Conservation (phyloP, 2,888 invertebrate genomes). For the Sussaba pulchella region DNA sequence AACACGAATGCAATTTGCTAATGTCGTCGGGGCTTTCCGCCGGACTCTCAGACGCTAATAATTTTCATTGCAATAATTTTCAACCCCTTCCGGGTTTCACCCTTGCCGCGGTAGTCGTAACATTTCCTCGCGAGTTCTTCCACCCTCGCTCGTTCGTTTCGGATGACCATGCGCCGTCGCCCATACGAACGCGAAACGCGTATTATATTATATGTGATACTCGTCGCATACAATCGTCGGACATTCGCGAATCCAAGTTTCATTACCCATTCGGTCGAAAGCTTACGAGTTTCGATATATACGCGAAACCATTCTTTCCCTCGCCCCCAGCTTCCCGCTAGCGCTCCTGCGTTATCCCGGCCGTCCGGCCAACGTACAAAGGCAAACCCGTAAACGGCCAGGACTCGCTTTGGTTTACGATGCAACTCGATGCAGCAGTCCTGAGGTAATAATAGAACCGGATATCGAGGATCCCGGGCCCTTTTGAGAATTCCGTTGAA, state of each 20-base stretch:
- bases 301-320: neutral
- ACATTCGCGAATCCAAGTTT: conserved; percentile 11
- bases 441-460: conserved; percentile 30
- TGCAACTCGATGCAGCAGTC: conserved; percentile 7
- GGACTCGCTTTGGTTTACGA: conserved; percentile 35
- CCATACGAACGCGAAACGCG: neutral
- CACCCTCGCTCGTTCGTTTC: conserved; percentile 46
- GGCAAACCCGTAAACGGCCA: conserved; percentile 29
- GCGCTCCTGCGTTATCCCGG: too few relatives aligned
- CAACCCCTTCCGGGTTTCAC: too few relatives aligned
- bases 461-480: conserved; percentile 26
- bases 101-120: conserved; percentile 34
- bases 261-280: conserved; percentile 31
- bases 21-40: conserved; percentile 39
- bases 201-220: conserved; percentile 26
- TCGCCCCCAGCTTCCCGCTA: neutral
- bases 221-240: conserved; percentile 8
- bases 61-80: too few relatives aligned
- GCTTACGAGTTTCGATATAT: conserved; percentile 24
- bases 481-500: conserved; percentile 22
- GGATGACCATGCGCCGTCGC: neutral
- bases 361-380: neutral
- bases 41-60: too few relatives aligned
- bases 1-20: conserved; percentile 19
- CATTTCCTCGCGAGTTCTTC: conserved; percentile 52